These are phyloP conservation scores for Deilephila porcellus DNA, from an alignment of 2,888 invertebrate species.

Conservation along the genomic window DNA sequence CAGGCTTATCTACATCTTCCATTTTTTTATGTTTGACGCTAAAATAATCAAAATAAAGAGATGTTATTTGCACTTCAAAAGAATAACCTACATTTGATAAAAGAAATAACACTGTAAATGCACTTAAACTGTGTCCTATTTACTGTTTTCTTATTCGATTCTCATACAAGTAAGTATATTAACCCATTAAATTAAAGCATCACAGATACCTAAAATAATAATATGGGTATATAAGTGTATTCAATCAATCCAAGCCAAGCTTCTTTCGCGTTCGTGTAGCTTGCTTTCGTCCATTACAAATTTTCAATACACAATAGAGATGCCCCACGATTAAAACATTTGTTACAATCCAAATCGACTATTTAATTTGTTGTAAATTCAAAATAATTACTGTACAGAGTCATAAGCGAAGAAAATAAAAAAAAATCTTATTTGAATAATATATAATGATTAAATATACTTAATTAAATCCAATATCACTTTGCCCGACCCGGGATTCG, in stretches of 20 bases:
- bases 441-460: too few species aligned
- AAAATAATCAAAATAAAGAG: constrained; percentile 26
- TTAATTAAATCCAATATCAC: too few species aligned
- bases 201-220: constrained; percentile 20
- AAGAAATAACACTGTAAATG: not conserved
- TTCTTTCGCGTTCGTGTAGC: constrained; percentile 22
- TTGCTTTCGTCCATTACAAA: constrained; percentile 31
- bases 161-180: not conserved
- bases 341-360: too few species aligned
- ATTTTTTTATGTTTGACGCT: constrained; percentile 37
- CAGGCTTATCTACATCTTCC: constrained; percentile 56
- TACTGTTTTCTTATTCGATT: not conserved
- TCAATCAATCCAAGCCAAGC: constrained; percentile 29
- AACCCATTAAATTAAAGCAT: not conserved
- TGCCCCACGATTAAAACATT: not conserved
- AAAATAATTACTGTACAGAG: too few species aligned
- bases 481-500: too few species aligned
- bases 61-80: constrained; percentile 33
- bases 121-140: not conserved
- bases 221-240: constrained; percentile 8
- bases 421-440: too few species aligned
- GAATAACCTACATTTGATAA: constrained; percentile 44
- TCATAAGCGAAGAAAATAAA: too few species aligned
- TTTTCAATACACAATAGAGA: constrained; percentile 22
- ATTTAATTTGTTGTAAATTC: too few species aligned